Evolutionary conservation across 2,888 invertebrate genomes (phyloP).

Genomic region (Aphidius colemani): DNA sequence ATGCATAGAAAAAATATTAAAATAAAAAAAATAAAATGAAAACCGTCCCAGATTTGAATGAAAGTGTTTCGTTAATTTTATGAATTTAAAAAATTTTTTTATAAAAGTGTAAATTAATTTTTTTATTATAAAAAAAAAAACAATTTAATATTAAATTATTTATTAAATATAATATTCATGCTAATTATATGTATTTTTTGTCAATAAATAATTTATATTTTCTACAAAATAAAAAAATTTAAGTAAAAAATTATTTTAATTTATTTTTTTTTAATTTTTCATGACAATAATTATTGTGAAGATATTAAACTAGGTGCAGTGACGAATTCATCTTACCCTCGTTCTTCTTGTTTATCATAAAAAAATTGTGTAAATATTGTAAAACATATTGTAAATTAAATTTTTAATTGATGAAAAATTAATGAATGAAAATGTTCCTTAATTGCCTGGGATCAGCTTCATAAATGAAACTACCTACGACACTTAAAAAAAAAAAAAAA

Average conservation of each 20-base stretch:
- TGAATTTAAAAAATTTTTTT: conserved; percentile 10
- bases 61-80: conserved; percentile 22
- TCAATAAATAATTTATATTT: too few species aligned
- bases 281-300: background rate
- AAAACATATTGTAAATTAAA: too few species aligned
- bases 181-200: too few species aligned
- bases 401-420: background rate
- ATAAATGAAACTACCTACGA: conserved; percentile 36
- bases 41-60: conserved; percentile 53
- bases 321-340: conserved; percentile 13
- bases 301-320: background rate
- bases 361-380: background rate
- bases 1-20: background rate
- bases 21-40: background rate
- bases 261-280: background rate
- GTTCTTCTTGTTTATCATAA: background rate
- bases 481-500: conserved; percentile 41
- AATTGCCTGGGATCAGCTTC: conserved; percentile 47
- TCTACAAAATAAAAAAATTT: too few species aligned
- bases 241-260: too few species aligned
- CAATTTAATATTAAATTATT: background rate
- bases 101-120: conserved; percentile 38
- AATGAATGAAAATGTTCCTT: background rate
- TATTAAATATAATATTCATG: too few species aligned
- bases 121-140: conserved; percentile 14